phyloP scores from a whole-genome alignment of 2,888 invertebrate species.

The Hydropsyche betteni region DNA sequence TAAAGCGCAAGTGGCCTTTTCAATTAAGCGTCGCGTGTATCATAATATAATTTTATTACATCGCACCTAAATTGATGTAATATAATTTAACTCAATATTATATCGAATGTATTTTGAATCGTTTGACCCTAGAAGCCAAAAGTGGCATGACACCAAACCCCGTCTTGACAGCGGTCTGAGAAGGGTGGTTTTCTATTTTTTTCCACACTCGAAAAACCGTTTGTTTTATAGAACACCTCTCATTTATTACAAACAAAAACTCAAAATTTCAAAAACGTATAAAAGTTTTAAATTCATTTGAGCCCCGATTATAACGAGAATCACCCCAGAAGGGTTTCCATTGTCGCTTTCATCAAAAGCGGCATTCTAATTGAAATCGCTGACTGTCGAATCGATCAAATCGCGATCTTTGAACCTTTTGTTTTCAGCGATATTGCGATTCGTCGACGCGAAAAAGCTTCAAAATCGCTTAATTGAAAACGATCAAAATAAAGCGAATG shows the following conservation, averaged over 20 bases:
- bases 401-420: constrained; percentile 20
- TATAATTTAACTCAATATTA: constrained; percentile 13
- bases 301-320: too few species aligned
- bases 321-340: too few species aligned
- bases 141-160: constrained; percentile 11
- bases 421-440: constrained; percentile 14
- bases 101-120: neutral
- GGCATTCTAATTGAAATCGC: constrained; percentile 28
- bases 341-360: constrained; percentile 3
- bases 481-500: constrained; percentile 10
- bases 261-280: too few species aligned
- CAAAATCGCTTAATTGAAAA: constrained; percentile 12
- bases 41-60: too few species aligned
- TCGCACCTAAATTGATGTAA: neutral
- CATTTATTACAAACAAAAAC: too few species aligned
- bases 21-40: too few species aligned
- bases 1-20: too few species aligned
- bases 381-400: constrained; percentile 1
- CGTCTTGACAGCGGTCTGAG: constrained; percentile 25
- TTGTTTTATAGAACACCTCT: too few species aligned
- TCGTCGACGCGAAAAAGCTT: constrained; percentile 4
- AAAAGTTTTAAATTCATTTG: too few species aligned
- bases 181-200: constrained; percentile 21
- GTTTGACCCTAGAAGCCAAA: constrained; percentile 23
- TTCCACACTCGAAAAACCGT: neutral